Conservation (phyloP, 2,113 vertebrate genomes). For the Marmota monax region DNA sequence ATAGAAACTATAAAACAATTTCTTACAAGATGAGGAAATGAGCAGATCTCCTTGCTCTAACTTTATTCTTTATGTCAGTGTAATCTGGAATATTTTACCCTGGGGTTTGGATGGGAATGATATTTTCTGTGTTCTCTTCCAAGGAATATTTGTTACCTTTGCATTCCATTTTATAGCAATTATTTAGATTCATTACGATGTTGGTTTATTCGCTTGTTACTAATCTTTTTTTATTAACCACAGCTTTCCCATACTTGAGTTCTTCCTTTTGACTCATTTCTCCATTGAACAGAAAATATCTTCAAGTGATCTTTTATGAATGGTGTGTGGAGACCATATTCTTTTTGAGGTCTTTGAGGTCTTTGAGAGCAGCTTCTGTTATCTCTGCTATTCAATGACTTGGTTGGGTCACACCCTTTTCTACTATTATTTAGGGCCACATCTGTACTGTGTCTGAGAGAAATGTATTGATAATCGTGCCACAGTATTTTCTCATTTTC, state of each 20-base stretch:
- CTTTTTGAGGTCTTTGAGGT: neutral
- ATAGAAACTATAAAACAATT: slow-evolving; percentile 65
- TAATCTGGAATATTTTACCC: slow-evolving; percentile 67
- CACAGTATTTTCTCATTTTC: neutral
- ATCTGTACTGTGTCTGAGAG: neutral
- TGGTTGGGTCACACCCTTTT: neutral
- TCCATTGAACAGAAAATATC: neutral
- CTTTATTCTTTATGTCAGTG: slow-evolving; percentile 54
- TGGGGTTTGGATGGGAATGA: neutral
- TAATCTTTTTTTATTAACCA: slow-evolving; percentile 35
- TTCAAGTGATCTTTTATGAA: slow-evolving; percentile 22
- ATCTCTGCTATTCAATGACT: neutral
- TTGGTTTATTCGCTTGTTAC: slow-evolving; percentile 29
- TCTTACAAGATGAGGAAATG: slow-evolving; percentile 70
- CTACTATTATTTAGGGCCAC: neutral
- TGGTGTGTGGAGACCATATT: neutral
- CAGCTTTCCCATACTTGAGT: neutral
- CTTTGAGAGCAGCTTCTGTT: slow-evolving; percentile 18
- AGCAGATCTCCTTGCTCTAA: slow-evolving; percentile 60
- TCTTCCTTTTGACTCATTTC: slow-evolving; percentile 50
- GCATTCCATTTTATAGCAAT: slow-evolving; percentile 55
- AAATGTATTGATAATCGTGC: neutral
- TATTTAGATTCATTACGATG: slow-evolving; percentile 48
- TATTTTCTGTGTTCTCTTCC: slow-evolving; percentile 48
- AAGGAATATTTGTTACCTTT: slow-evolving; percentile 56